Base-by-base conservation (phyloP, 1,140 invertebrate species). In the Ostrea edulis region DNA sequence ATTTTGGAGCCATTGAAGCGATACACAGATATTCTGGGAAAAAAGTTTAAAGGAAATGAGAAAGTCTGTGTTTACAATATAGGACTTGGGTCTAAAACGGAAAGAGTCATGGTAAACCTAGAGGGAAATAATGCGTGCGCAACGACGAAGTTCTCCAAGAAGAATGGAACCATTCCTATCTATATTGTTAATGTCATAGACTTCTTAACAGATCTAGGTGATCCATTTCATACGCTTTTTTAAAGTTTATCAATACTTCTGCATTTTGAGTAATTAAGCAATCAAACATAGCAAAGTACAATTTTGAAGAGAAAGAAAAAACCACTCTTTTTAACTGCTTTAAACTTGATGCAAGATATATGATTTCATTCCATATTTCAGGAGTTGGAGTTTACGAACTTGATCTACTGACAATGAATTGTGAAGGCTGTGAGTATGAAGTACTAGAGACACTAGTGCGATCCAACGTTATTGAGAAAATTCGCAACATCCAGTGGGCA, bases 361-460 rank as follows among this genome's bases (percentile, higher is more conserved):
- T 20, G 20, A 22, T 81, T 51, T 81, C 8, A 12, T 35, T 81
- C 25, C 25, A 22, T 35, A 29, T 81, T 81, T 25, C 51, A 83
- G 82, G 82, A 22, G n/a, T 83, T 51, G 82, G 82, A 9, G 35
- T 83, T 54, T 22, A 22, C n/a, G 82, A 53, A 52, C 51, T 90
- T 14, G 89, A 90, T 54, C 53, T 90, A 4, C 12, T 90, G 0
- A 88, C 87, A 11, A 87, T 90, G 51, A 90, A 90, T 55, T 90
- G 89, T 87, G 89, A 88, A 62, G 89, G 89, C 11, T 90, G 89
- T 77, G 89, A 90, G 35, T 90, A 29, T 62, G 89, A 86, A 20
- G 51, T 87, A 7, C 55, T 90, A 25, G 87, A 90, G 53, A 62
- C 55, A 22, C 25, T 90, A 14, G 44, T 85, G 9, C 35, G 68